Evolutionary conservation across 1,140 invertebrate species (phyloP), one percentile per base, ranked within the genome.

Genomic region (Scaptodrosophila lebanonensis): DNA sequence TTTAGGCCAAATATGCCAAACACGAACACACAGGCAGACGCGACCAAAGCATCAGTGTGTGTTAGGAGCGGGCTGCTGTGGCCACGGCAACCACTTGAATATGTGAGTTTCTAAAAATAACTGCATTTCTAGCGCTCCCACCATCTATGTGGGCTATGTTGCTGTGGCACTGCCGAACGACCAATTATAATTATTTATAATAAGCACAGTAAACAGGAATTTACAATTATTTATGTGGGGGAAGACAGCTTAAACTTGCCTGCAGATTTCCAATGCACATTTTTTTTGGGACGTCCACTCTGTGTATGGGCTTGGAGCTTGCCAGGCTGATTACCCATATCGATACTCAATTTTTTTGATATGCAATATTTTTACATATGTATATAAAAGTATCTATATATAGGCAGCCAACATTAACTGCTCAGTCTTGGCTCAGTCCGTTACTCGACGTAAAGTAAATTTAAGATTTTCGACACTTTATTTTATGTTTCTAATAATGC

Each of bases 261-360:
- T 91, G 91, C 91, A 40, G 91, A 89, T 87, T 91, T 92, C 91
- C 91, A 92, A 87, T 91, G 91, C 49, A 92, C 90, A 89, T 91
- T 90, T 87, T 92, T 92, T 66, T 91, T 91, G 68, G 89, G 89
- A 71, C 90, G 89, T 72, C 71, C 67, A 64, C 69, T 71, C 27
- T 83, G 82, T 12, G 54, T 54, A 51, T 79, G 63, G 7, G 73
- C 48, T 50, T 86, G 84, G 44, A 83, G 66, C 62, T 86, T 86
- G 42, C 85, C 79, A 52, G 79, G 76, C 63, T 86, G 85, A 79
- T 86, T 86, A 54, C 85, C 85, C 85, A 86, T 86, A 39, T 49
- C 47, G 67, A 50, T 84, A 53, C 72, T 71, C 70, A 82, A 83
- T 66, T 73, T 82, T 77, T 82, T 83, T 83, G n/a, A 16, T 30